These are phyloP conservation scores for Hirundo rustica DNA, from an alignment of 2,797 vertebrate genomes.

Conservation along the genomic window DNA sequence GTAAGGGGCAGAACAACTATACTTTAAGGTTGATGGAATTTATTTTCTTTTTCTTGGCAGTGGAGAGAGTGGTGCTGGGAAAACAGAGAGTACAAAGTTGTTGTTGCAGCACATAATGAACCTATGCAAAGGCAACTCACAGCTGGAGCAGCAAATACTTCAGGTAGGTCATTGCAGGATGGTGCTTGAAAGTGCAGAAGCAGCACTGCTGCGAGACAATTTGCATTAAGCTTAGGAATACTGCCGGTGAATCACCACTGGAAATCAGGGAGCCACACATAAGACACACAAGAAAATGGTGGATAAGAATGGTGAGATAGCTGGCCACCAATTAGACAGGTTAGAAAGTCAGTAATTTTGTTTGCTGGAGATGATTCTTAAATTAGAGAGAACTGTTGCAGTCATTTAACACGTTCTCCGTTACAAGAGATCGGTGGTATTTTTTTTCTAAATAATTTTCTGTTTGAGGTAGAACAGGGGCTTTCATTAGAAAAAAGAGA, in stretches of 20 bases:
- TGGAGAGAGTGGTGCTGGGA: conserved; percentile 81
- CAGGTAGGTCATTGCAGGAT: conserved; percentile 66
- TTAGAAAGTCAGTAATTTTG: neutral
- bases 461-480: neutral
- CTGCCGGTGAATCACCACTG: neutral
- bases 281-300: neutral
- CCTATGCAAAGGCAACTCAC: conserved; percentile 74
- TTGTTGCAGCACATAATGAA: conserved; percentile 79
- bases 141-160: conserved; percentile 80
- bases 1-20: neutral
- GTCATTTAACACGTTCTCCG: neutral
- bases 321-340: neutral
- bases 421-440: neutral
- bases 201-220: neutral
- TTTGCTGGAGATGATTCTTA: neutral
- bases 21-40: neutral
- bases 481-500: neutral
- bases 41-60: conserved; percentile 59
- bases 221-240: neutral
- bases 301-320: neutral
- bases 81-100: conserved; percentile 80
- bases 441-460: neutral
- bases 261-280: neutral
- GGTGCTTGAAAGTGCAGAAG: neutral
- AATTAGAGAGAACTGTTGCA: neutral